Percentiles rank a stretch among this genome's conserved stretches.
Evolutionary conservation across 1,140 invertebrate genomes (phyloP).

Genomic region (Zophobas atratus): DNA sequence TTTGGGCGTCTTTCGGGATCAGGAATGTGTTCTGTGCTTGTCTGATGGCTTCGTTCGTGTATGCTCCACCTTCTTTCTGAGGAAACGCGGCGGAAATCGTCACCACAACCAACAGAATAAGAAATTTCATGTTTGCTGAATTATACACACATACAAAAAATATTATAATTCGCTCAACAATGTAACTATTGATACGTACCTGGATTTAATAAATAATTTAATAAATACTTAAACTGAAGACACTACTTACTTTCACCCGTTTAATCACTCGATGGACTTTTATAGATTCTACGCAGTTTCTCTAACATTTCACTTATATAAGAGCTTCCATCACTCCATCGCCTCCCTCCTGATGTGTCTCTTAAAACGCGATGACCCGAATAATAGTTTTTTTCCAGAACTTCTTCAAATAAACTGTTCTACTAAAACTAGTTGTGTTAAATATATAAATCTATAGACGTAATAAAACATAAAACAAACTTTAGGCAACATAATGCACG

Average conservation of each 20-base stretch:
- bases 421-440: no score
- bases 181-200: no score
- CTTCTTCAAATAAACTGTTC: slow-evolving; percentile 4
- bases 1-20: slow-evolving; percentile 88
- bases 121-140: slow-evolving; percentile 63
- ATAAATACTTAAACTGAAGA: neutral
- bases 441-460: no score
- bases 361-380: slow-evolving; percentile 46
- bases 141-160: no score
- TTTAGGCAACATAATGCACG: no score
- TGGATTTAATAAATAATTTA: neutral
- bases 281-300: slow-evolving; percentile 44
- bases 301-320: slow-evolving; percentile 49
- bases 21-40: slow-evolving; percentile 87
- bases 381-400: slow-evolving; percentile 31
- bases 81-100: slow-evolving; percentile 71
- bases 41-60: slow-evolving; percentile 88
- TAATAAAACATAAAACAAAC: no score
- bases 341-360: slow-evolving; percentile 12
- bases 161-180: no score
- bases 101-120: slow-evolving; percentile 68
- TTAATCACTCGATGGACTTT: slow-evolving; percentile 38
- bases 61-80: slow-evolving; percentile 83
- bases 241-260: slow-evolving; percentile 39
- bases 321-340: slow-evolving; percentile 46